A percentile compares a stretch with the other conserved stretches of the same genome.
Evolutionary conservation across 92 coral and sea anemone species (phyloP).

Genomic region (Paragorgia papillata): DNA sequence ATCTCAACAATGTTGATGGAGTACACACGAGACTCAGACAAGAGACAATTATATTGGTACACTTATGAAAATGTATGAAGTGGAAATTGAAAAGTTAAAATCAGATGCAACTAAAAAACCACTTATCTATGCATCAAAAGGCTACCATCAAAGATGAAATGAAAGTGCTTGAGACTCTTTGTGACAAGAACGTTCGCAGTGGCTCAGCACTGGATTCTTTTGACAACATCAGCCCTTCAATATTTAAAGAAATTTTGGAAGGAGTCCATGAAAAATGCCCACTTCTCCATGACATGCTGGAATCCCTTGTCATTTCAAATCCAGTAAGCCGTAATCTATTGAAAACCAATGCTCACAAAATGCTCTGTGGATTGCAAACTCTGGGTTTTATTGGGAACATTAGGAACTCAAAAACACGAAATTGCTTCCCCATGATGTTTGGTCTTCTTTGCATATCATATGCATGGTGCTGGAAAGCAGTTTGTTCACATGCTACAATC

Average conservation of each 20-base stretch:
- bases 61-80: constrained; percentile 32
- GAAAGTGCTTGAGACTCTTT: constrained; percentile 44
- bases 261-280: constrained; percentile 58
- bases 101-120: not conserved
- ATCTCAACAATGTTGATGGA: constrained; percentile 12
- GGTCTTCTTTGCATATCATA: constrained; percentile 58
- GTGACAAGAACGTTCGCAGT: constrained; percentile 49
- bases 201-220: constrained; percentile 46
- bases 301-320: constrained; percentile 55
- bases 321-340: constrained; percentile 33
- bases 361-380: constrained; percentile 55
- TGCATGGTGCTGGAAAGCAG: constrained; percentile 66
- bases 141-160: constrained; percentile 42
- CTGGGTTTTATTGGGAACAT: constrained; percentile 51
- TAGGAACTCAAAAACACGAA: constrained; percentile 45
- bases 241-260: constrained; percentile 33
- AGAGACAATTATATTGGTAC: constrained; percentile 12
- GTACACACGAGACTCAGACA: constrained; percentile 14
- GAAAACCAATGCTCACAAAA: constrained; percentile 58
- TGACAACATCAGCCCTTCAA: constrained; percentile 42
- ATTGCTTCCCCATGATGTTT: constrained; percentile 56
- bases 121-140: constrained; percentile 35
- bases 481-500: constrained; percentile 64
- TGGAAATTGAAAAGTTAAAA: constrained; percentile 18
- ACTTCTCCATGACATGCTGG: constrained; percentile 44